A percentile compares a stretch with the other conserved stretches of the same genome.
These are phyloP conservation scores for Ranitomeya imitator DNA, from an alignment of 2,113 vertebrate genomes.

Conservation along the genomic window DNA sequence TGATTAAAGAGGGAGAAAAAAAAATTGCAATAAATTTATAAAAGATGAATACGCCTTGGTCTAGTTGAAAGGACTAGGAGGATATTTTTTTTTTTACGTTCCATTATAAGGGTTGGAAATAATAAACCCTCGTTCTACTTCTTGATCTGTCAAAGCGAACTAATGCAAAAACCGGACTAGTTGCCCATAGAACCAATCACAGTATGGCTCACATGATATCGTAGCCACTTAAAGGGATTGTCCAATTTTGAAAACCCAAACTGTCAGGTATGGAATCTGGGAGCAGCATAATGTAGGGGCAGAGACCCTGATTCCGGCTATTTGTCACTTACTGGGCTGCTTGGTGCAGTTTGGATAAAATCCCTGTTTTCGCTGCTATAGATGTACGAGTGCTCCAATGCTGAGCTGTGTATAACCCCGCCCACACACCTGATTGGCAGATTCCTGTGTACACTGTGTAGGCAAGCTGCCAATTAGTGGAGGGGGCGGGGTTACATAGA, in stretches of 20 bases:
- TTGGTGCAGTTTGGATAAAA: too few species aligned
- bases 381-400: too few species aligned
- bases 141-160: background rate
- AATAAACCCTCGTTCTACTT: background rate
- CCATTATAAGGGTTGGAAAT: background rate
- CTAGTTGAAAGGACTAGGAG: constrained; percentile 19
- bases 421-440: too few species aligned
- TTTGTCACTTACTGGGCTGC: too few species aligned
- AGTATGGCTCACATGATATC: background rate
- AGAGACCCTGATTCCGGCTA: too few species aligned
- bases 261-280: too few species aligned
- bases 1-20: background rate
- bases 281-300: too few species aligned
- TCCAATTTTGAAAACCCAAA: background rate
- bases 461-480: too few species aligned
- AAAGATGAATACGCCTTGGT: background rate
- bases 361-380: too few species aligned
- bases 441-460: too few species aligned
- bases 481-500: too few species aligned
- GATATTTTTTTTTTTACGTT: background rate
- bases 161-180: background rate
- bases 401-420: too few species aligned
- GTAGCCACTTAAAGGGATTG: background rate
- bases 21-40: background rate
- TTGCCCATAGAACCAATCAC: background rate